These are phyloP conservation scores for Delphinus delphis DNA, from an alignment of 2,113 vertebrate species.

Conservation along the genomic window DNA sequence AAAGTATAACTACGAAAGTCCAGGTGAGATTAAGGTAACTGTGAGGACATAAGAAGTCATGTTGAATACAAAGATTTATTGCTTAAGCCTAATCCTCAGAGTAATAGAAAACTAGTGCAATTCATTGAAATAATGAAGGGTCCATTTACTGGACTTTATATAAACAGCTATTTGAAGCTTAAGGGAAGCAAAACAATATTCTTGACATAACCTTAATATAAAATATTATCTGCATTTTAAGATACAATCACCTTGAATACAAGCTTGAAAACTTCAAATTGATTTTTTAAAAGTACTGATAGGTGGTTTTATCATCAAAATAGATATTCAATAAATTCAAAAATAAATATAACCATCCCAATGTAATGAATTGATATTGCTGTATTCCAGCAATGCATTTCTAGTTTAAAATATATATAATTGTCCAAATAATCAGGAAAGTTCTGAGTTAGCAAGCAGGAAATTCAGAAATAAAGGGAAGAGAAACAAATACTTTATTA, in stretches of 20 bases:
- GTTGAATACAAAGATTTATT: conserved; percentile 49
- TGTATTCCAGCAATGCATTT: background rate
- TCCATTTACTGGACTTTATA: background rate
- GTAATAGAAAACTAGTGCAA: conserved; percentile 42
- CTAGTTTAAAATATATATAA: background rate
- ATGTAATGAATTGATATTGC: background rate
- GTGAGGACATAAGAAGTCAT: conserved; percentile 13
- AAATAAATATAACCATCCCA: background rate
- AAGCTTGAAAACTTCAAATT: background rate
- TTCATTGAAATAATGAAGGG: conserved; percentile 34
- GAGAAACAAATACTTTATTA: conserved; percentile 14
- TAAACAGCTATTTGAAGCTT: background rate
- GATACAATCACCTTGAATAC: background rate
- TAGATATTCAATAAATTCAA: conserved; percentile 1
- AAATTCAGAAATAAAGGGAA: background rate
- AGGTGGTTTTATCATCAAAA: background rate
- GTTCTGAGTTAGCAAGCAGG: background rate
- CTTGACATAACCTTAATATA: background rate
- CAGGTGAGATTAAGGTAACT: conserved; percentile 52
- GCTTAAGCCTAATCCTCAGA: conserved; percentile 35
- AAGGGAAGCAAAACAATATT: conserved; percentile 8
- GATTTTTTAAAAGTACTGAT: background rate
- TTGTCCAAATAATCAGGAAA: background rate
- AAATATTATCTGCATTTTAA: conserved; percentile 32
- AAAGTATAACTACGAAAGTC: conserved; percentile 20